Evolutionary conservation across 2,797 vertebrate genomes (phyloP).

Genomic region (Urocyon cinereoargenteus): DNA sequence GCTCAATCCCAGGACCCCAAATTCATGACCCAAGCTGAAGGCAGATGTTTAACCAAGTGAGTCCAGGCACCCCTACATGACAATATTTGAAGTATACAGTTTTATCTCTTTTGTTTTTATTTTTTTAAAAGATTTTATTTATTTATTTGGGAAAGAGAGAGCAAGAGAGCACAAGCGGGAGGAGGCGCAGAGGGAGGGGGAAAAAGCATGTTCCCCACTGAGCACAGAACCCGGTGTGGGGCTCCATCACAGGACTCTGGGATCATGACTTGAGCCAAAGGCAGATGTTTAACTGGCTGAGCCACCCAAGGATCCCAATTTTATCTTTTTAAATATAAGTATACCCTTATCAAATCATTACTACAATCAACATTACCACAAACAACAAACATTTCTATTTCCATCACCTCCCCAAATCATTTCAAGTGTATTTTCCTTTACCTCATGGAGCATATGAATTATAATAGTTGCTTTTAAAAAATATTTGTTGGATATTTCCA

Average conservation of each 20-base stretch:
- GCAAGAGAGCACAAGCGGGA: no score
- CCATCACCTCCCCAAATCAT: not conserved
- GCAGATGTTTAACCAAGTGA: not conserved
- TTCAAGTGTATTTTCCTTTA: not conserved
- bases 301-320: no score
- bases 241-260: no score
- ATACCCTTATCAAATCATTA: not conserved
- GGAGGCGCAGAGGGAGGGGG: no score
- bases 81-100: not conserved
- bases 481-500: not conserved
- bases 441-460: not conserved
- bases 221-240: no score
- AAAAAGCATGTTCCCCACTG: no score
- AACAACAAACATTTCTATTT: not conserved
- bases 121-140: no score
- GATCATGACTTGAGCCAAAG: no score
- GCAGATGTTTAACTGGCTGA: no score
- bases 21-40: not conserved
- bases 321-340: not conserved
- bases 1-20: not conserved
- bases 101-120: not conserved
- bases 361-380: not conserved
- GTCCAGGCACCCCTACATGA: not conserved
- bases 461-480: not conserved
- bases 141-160: no score